Base-by-base conservation (phyloP, 2,888 invertebrate species). In the Cheiracanthium punctorium region DNA sequence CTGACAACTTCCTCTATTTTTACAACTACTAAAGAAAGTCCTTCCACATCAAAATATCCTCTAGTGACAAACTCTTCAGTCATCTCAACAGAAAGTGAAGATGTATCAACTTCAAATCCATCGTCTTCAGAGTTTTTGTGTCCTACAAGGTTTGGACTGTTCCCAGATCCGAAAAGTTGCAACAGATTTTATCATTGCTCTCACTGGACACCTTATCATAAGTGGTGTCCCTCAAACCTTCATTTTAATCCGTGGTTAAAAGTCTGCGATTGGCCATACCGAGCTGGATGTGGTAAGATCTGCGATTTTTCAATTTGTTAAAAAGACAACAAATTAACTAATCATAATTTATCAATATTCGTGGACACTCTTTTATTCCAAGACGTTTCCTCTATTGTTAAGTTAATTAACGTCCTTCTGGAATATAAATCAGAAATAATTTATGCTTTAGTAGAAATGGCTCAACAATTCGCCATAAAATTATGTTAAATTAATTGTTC, bases 241-340 rank as follows among this genome's bases (percentile, higher is more conserved):
- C 88, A 88, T 29, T 87, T 88, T 28, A 88, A 88, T 70, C 73
- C 81, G 4, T 17, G 0, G 0, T 10, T 82, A 1, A 12, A n/a
- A 70, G 85, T 88, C 0, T 85, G 88, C 29, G 88, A 88, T 64
- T 88, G 88, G 88, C 85, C 85, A 17, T 30, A 71, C 10, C 20
- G 64, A 52, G 88, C 85, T 30, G 85, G 81, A 33, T 88, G 88
- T 72, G 76, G 85, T 85, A 70, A 71, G 79, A 12, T 0, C 2
- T n/a, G 2, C 29, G n/a, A n/a, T n/a, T n/a, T n/a, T n/a, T n/a
- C n/a, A n/a, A n/a, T n/a, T n/a, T n/a, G n/a, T n/a, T n/a, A n/a
- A n/a, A n/a, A n/a, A n/a, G n/a, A n/a, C n/a, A n/a, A n/a, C n/a
- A n/a, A n/a, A n/a, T n/a, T n/a, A n/a, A n/a, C n/a, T n/a, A n/a